These are phyloP conservation scores for Achroia grisella DNA, from an alignment of 1,140 invertebrate genomes.

Conservation along the genomic window DNA sequence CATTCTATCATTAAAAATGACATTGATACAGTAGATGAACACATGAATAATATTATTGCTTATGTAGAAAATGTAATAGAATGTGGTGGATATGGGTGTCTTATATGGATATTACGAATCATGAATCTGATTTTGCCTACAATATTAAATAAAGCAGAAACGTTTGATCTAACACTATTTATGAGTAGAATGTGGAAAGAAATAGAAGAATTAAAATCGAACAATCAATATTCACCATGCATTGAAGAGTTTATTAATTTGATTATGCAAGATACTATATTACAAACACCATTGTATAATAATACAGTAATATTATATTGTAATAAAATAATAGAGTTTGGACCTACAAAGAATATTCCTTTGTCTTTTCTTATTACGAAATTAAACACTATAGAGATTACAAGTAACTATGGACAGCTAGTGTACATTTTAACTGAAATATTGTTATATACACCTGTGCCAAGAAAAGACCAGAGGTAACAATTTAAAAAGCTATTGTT, in stretches of 20 bases:
- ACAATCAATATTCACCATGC: constrained; percentile 45
- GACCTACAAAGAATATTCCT: constrained; percentile 34
- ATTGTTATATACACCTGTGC: constrained; percentile 36
- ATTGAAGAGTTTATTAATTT: constrained; percentile 48
- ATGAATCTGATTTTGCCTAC: constrained; percentile 29
- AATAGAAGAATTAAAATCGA: constrained; percentile 54
- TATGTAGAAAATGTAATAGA: constrained; percentile 39
- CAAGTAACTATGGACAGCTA: constrained; percentile 24
- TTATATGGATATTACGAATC: constrained; percentile 50
- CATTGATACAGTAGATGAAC: constrained; percentile 3
- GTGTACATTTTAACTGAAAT: constrained; percentile 49
- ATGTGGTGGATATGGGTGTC: constrained; percentile 52
- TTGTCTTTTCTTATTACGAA: constrained; percentile 40
- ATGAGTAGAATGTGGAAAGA: constrained; percentile 51
- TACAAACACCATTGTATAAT: constrained; percentile 32
- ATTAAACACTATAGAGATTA: constrained; percentile 28
- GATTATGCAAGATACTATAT: constrained; percentile 35
- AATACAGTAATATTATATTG: constrained; percentile 41
- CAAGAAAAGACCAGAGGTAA: constrained; percentile 56
- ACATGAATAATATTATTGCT: constrained; percentile 18
- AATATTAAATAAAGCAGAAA: constrained; percentile 16
- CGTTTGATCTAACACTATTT: constrained; percentile 33
- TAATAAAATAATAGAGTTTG: constrained; percentile 46
- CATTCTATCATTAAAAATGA: constrained; percentile 15
- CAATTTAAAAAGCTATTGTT: neutral